Base-by-base conservation (phyloP, 2,797 vertebrate species). In the Sternarchorhynchus goeldii region DNA sequence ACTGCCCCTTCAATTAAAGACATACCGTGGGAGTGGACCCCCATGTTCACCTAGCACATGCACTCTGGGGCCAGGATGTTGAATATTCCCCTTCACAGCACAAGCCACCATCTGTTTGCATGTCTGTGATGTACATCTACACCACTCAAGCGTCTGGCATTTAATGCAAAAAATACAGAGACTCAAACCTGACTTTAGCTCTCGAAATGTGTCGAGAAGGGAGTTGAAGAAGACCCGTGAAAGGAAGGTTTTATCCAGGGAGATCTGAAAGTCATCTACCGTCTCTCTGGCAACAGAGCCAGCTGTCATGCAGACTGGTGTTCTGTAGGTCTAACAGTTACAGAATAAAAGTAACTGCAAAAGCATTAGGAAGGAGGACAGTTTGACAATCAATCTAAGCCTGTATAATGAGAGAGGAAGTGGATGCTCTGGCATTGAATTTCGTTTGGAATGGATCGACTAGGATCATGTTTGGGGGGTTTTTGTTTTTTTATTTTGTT, bases 1-100 rank as follows among this genome's bases (percentile, higher is more conserved):
- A 82, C 86, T 91, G 90, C 86, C 90, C 89, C 73, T 88, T 88
- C 92, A 91, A 93, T 93, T 92, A 90, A 76, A 86, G 76, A 84
- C 87, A 86, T 88, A 85, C 84, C 83, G 81, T 83, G 87, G 86
- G 82, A 88, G 79, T 80, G 82, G 86, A 84, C 86, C 83, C 86
- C 77, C 31, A 82, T 86, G 84, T 81, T 86, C 85, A 85, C 77
- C 70, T 73, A 82, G 84, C 86, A 87, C 82, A 84, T 83, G 79
- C 87, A 88, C 84, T 84, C 81, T 82, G 77, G 68, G 76, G 81
- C 79, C 77, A 84, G 81, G 80, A 86, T 89, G 87, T 89, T 91
- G 90, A 92, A 89, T 88, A 85, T 84, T 88, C 90, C 89, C 90
- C 87, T 87, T 77, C 50, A 74, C 69, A 77, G 83, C 82, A 76